Conservation (phyloP, 2,797 vertebrate species). For the Lithobates sylvaticus region DNA sequence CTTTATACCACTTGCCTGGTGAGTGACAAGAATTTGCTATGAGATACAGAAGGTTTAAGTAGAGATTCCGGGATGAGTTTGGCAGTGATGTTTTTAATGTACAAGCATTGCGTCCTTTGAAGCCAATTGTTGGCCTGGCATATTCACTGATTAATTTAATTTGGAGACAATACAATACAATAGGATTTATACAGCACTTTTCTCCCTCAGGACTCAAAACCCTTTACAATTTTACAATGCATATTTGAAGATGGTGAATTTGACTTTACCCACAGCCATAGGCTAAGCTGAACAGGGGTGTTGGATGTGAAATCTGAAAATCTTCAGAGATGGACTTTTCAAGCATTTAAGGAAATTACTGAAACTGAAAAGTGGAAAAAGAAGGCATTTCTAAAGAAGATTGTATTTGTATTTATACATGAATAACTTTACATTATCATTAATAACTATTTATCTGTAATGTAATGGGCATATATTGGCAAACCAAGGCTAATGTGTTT, state of each 20-base stretch:
- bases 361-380: neutral
- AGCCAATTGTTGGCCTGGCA: slow-evolving; percentile 28
- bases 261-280: neutral
- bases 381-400: neutral
- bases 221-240: neutral
- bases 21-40: slow-evolving; percentile 54
- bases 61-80: slow-evolving; percentile 50
- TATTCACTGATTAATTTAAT: slow-evolving; percentile 25
- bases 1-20: slow-evolving; percentile 29
- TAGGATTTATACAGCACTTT: slow-evolving; percentile 4
- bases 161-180: neutral
- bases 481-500: no score
- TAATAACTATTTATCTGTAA: neutral
- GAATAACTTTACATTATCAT: neutral
- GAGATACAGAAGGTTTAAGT: slow-evolving; percentile 37
- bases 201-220: neutral
- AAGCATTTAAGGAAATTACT: no score
- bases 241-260: neutral
- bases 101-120: slow-evolving; percentile 17
- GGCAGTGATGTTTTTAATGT: slow-evolving; percentile 26
- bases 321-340: no score
- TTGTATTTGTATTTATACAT: neutral
- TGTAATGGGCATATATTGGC: neutral
- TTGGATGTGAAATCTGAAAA: neutral
- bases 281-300: neutral